Evolutionary conservation across 2,888 invertebrate genomes (phyloP), one percentile per base, ranked within the genome.

Genomic region (Mythimna loreyi): DNA sequence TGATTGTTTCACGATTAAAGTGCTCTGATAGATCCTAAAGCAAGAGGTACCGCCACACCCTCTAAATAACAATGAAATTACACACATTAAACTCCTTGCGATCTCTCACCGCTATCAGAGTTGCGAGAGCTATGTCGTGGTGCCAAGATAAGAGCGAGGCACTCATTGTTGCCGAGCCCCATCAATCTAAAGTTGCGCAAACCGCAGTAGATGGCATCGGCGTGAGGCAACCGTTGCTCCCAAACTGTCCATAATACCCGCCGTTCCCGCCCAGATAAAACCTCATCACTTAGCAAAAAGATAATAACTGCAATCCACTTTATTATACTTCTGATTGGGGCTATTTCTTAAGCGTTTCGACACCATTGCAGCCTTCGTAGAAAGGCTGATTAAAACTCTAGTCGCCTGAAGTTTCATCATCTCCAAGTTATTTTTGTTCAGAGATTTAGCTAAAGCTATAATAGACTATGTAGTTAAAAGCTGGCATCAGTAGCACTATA

Each of bases 181-280:
- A 88, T 87, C 87, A 85, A 85, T 89, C 86, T 84, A 62, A 67
- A 19, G 80, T 91, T 90, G 88, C 88, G 87, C 82, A 88, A 88
- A 83, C 82, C 62, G 13, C n/a, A 47, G 47, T 79, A 50, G 67
- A 82, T 72, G 64, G 74, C 57, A 64, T 76, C 82, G 65, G 50
- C 25, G 67, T 89, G 86, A 75, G 74, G 84, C 85, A 89, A 89
- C 72, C 66, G 67, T 65, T 76, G 76, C 76, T 60, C 71, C 67
- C 77, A 83, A 82, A 75, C 80, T 65, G 75, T 75, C 75, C 49
- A 72, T 72, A 83, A 75, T 77, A 75, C 40, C 58, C 30, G 36
- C 56, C 28, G 56, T 58, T 66, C 60, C 61, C 73, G 63, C 67
- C 69, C 58, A 79, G 86, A 82, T 85, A 81, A 77, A 76, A 78